Base-by-base conservation (phyloP, 1,140 invertebrate species). In the Euura lappo region DNA sequence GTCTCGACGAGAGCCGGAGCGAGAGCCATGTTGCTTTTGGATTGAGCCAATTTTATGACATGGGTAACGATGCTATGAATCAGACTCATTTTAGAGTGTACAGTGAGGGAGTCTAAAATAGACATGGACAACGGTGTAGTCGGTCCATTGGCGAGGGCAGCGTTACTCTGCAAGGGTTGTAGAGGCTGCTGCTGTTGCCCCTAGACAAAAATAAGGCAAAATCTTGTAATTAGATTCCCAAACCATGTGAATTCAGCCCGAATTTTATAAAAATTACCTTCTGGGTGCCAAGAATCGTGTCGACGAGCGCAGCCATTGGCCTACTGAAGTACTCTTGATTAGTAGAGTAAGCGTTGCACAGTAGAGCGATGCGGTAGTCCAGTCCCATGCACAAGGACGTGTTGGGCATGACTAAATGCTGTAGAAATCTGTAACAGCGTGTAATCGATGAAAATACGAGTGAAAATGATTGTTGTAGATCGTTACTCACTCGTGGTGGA, bases 51-150 rank as follows among this genome's bases (percentile, higher is more conserved):
- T 83, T 97, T 97, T 11, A 96, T 94, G 2, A 98, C 93, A 80
- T 97, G 93, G 1, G 94, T 94, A 0, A 97, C 95, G 78, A 97
- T 97, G 68, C 94, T 95, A 80, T 99, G 97, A 72, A 99, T 98
- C n/a, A 99, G 86, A 75, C 96, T 97, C 97, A 99, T 99, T 86
- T 99, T 99, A 0, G 96, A 96, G 85, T 99, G 97, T 8, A 98
- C 94, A 0, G 98, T 98, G 11, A 99, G 85, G n/a, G 97, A 97
- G 83, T 99, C 98, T 3, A 99, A 85, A 28, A 98, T 93, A 44
- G 94, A 94, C 93, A 99, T 97, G 0, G 96, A 95, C 10, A 99
- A 87, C 1, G 97, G 97, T 11, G 94, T 92, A 0, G 93, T 96
- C 6, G 94, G 93, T 5, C 89, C 90, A 72, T 85, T 88, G 2